Conservation (phyloP, 2,113 vertebrate species). For the Asarcornis scutulata region DNA sequence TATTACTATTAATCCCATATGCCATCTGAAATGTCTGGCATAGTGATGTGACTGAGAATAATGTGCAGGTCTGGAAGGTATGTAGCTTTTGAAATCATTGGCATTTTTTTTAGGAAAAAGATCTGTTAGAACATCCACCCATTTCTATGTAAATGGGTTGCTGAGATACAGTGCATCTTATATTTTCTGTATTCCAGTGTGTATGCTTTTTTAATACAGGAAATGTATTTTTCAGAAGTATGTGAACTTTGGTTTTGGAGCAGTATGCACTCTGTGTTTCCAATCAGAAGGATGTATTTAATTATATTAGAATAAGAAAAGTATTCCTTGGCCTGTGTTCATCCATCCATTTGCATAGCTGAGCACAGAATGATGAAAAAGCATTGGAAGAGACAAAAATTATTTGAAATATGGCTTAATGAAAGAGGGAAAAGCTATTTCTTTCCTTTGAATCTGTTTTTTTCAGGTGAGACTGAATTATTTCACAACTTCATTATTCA, state of each 20-base stretch:
- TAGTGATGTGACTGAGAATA: background rate
- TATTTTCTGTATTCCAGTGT: background rate
- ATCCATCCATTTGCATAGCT: background rate
- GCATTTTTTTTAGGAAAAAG: background rate
- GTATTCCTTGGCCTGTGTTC: background rate
- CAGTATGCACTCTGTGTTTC: background rate
- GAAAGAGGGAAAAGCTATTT: background rate
- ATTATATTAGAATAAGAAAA: background rate
- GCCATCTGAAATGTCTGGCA: background rate
- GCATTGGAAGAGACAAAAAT: background rate
- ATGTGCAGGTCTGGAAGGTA: background rate
- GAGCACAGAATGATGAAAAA: background rate
- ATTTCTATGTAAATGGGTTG: background rate
- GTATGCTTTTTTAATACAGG: background rate
- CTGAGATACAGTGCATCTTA: background rate
- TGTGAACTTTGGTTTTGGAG: background rate
- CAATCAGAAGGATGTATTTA: background rate
- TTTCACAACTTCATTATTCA: constrained; percentile 37
- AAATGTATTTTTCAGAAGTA: background rate
- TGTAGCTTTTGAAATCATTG: background rate
- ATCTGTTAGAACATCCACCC: background rate
- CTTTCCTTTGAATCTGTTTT: constrained; percentile 29
- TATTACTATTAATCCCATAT: background rate
- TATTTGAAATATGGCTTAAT: background rate
- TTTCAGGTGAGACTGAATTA: constrained; percentile 34